Base-by-base conservation (phyloP, 2,888 invertebrate species). In the Acronicta leporina region DNA sequence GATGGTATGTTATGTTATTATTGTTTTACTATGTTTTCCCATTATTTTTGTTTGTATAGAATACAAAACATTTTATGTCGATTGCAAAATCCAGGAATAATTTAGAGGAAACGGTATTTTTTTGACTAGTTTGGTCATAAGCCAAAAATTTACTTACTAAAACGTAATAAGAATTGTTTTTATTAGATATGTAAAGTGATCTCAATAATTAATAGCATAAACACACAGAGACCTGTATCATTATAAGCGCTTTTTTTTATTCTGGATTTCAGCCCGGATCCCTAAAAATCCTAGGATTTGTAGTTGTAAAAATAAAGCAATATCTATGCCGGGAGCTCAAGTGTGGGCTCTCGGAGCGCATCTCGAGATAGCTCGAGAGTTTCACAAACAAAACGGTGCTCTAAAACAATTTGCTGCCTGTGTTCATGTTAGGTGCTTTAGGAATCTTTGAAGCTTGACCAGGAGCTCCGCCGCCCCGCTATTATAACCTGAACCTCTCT, bases 391-490 rank as follows among this genome's bases (percentile, higher is more conserved):
- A 80, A 79, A 75, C 64, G 63, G 63, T 54, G 68, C 68, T 75
- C 75, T 81, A 75, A 81, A 84, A 83, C 84, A 84, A 83, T 84
- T 83, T 82, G 73, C 66, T 62, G 67, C 71, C 72, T 68, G 63
- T 66, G 68, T 68, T 68, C 65, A 66, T 65, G 68, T 61, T 64
- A 71, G 64, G 46, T 62, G 56, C 68, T 62, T 68, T 61, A 61
- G 49, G 58, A 62, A 69, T 73, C 69, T 68, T 73, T 68, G 56
- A 61, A 61, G 68, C 62, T 72, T 67, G 68, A 73, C 68, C 56
- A 53, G 62, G 62, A 54, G 14, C 15, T 33, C 38, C 11, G 8
- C 35, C 11, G 35, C 35, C 0, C n/a, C 56, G 16, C 47, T 69
- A 41, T 43, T 63, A 44, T 48, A 43, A 54, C 54, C 33, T 43